Conservation (phyloP, 2,888 invertebrate species). For the Erynnis tages region DNA sequence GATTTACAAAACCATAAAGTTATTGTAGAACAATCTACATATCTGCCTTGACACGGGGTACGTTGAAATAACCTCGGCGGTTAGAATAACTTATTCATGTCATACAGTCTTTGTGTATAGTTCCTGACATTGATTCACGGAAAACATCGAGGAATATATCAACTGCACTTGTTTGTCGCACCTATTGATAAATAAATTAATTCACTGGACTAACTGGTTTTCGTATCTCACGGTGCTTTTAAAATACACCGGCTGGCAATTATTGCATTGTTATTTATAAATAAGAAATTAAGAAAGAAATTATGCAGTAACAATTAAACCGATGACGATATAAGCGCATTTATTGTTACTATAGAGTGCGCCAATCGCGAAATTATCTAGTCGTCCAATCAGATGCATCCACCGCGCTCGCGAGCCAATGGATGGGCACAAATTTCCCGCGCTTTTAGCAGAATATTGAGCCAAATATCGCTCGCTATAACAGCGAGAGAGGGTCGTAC, state of each 20-base stretch:
- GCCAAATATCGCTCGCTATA: no score
- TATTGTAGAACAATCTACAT: no score
- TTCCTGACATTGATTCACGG: no score
- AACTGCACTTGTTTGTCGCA: neutral
- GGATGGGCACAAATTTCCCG: conserved; percentile 10
- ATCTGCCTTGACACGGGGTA: no score
- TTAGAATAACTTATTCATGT: no score
- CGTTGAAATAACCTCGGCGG: no score
- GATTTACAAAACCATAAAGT: no score
- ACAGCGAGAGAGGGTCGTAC: conserved; percentile 12
- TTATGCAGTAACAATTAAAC: neutral
- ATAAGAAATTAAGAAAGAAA: neutral
- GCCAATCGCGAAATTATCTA: conserved; percentile 13
- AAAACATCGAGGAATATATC: no score
- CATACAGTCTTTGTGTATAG: no score
- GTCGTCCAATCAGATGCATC: conserved; percentile 1
- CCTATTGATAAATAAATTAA: neutral
- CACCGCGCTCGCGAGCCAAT: conserved; percentile 5
- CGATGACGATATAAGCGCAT: conserved; percentile 1
- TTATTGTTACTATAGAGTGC: conserved; percentile 12
- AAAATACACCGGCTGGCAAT: neutral
- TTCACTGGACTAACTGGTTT: no score
- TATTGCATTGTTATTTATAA: neutral
- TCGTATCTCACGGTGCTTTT: no score
- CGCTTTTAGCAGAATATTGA: conserved; percentile 7